Percentiles rank a stretch among this genome's conserved stretches.
phyloP scores from a whole-genome alignment of 2,113 vertebrate species.

The Cairina moschata region DNA sequence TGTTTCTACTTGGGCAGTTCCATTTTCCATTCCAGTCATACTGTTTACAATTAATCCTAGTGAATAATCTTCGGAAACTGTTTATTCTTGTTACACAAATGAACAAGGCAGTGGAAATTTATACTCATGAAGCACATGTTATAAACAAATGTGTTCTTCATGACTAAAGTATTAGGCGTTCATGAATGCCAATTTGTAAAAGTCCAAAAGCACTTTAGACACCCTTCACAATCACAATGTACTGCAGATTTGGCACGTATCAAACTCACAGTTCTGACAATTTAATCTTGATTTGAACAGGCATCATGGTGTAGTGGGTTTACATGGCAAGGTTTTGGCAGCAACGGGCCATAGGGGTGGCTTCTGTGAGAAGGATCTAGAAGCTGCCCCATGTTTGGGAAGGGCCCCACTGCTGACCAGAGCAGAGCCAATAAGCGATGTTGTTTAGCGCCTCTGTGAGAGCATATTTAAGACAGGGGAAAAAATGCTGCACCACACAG shows the following conservation, averaged over 20 bases:
- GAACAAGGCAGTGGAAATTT: background rate
- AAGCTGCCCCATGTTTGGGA: too few relatives aligned
- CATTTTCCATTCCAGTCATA: background rate
- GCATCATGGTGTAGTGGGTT: background rate
- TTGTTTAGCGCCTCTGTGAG: too few relatives aligned
- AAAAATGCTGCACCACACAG: too few relatives aligned
- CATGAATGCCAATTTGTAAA: background rate
- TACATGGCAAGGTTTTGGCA: too few relatives aligned
- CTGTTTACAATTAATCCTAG: background rate
- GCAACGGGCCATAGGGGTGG: too few relatives aligned
- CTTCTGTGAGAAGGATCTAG: too few relatives aligned
- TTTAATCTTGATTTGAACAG: background rate
- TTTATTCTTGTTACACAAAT: background rate
- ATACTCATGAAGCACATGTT: background rate
- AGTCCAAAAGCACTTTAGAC: background rate
- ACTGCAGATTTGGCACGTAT: background rate
- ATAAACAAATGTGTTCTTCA: background rate
- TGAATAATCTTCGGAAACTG: background rate
- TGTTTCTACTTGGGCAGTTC: background rate
- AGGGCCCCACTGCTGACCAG: too few relatives aligned
- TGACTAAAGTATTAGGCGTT: background rate
- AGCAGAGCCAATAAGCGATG: too few relatives aligned
- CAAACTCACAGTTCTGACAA: background rate
- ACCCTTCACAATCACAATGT: background rate
- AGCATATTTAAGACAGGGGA: too few relatives aligned